A percentile compares a stretch with the other conserved stretches of the same genome.
Evolutionary conservation across 2,888 invertebrate species (phyloP).

Genomic region (Pristionchus fissidentatus): DNA sequence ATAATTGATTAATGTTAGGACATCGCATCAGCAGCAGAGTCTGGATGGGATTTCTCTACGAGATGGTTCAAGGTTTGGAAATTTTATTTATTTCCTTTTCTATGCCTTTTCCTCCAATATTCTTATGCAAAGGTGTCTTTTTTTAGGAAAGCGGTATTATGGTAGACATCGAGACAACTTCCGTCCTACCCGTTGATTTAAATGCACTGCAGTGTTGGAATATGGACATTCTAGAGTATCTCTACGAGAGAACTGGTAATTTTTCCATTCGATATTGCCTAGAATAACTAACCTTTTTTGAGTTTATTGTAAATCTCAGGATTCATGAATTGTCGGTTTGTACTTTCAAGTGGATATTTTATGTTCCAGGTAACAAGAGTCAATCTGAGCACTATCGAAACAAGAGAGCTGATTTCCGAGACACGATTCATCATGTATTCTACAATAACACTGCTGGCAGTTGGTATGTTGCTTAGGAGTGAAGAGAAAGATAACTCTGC

Average conservation of each 20-base stretch:
- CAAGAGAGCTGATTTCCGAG: conserved; percentile 54
- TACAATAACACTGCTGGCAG: conserved; percentile 64
- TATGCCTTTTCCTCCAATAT: neutral
- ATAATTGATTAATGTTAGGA: conserved; percentile 52
- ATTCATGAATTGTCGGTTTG: too few relatives aligned
- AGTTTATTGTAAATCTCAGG: too few relatives aligned
- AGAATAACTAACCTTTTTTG: too few relatives aligned
- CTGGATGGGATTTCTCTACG: conserved; percentile 95
- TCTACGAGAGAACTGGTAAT: conserved; percentile 61
- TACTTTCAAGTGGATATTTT: too few relatives aligned
- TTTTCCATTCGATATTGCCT: too few relatives aligned
- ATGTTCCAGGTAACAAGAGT: conserved; percentile 48
- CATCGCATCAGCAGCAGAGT: conserved; percentile 82
- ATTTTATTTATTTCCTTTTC: neutral
- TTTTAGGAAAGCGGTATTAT: conserved; percentile 63
- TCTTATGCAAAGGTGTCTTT: conserved; percentile 70
- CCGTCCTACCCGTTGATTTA: conserved; percentile 86
- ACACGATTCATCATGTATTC: conserved; percentile 62
- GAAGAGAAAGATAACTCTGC: too few relatives aligned
- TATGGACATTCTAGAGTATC: conserved; percentile 78
- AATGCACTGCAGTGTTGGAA: conserved; percentile 86
- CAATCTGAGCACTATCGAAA: conserved; percentile 53
- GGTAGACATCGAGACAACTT: conserved; percentile 80
- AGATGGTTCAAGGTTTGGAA: conserved; percentile 84
- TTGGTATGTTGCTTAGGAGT: conserved; percentile 59